Evolutionary conservation across 2,797 vertebrate species (phyloP).

Genomic region (Gorsachius magnificus): DNA sequence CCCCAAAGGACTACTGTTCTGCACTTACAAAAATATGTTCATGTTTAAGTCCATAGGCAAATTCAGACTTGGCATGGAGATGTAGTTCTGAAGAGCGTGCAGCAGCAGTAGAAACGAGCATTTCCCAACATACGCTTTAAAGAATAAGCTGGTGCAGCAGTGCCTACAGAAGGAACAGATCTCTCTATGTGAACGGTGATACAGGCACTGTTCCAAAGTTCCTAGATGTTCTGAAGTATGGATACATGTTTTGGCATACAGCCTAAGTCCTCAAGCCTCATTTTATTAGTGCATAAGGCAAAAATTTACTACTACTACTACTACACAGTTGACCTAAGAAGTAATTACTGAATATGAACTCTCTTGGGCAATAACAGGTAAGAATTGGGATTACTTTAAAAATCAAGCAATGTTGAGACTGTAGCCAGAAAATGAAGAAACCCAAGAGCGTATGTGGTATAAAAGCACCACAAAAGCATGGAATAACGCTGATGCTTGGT

Average conservation of each 20-base stretch:
- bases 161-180: not conserved
- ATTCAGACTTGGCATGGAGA: not conserved
- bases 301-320: not conserved
- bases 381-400: conserved; percentile 62
- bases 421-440: not conserved
- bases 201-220: not conserved
- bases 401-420: conserved; percentile 33
- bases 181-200: not conserved
- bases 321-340: conserved; percentile 1
- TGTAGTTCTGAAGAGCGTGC: not conserved
- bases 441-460: not conserved
- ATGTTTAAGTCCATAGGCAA: not conserved
- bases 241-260: not conserved
- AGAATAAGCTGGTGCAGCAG: not conserved
- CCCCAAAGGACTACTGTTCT: not conserved
- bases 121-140: not conserved
- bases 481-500: not conserved
- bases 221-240: not conserved
- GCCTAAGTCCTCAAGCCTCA: not conserved
- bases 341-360: conserved; percentile 12
- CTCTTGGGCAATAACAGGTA: conserved; percentile 16
- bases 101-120: not conserved
- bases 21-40: not conserved
- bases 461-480: too few species aligned
- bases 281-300: not conserved